Evolutionary conservation across 2,113 vertebrate species (phyloP), one percentile per base, ranked within the genome.

Genomic region (Thalassoma bifasciatum): DNA sequence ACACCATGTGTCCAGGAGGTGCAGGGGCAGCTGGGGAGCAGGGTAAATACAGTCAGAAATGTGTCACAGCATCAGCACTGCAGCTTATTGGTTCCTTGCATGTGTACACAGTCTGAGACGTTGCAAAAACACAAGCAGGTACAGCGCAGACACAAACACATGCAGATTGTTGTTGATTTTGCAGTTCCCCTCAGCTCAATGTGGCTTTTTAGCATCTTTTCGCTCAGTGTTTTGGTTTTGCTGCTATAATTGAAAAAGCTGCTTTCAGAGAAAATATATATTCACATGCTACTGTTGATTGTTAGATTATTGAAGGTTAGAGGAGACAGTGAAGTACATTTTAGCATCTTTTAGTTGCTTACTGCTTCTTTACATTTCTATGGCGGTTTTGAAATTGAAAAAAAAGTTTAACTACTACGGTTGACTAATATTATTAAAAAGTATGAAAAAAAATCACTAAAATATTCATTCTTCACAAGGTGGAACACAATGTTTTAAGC

Each of bases 1-100:
- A 30, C 54, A 22, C 51, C 8, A 21, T 58, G 54, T 26, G 24
- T 68, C 36, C 54, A 61, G 71, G 75, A 78, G 72, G 53, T 13
- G 42, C 62, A 42, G 72, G 65, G 59, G 70, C 83, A 86, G 86
- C 85, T 88, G 83, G 81, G 84, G 81, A 77, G 69, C 65, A 72
- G 72, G 66, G 76, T 85, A 86, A 88, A 86, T 86, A 80, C 71
- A 81, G 74, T 83, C 71, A 79, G 73, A 70, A 79, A 74, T 91
- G 89, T 89, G 89, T 66, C 72, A 76, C 50, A 73, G 87, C 87
- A 89, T 86, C 72, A 58, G 17, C 2, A n/a, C 53, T 5, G 19
- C 71, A 84, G 83, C 83, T 87, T 85, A 88, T 75, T 84, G 75
- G 76, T 53, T 67, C 60, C 62, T 59, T 40, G 34, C 75, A 38